Percentiles rank a stretch among this genome's conserved stretches.
Evolutionary conservation across 2,888 invertebrate species (phyloP).

Genomic region (Himalopsyche tibetana): DNA sequence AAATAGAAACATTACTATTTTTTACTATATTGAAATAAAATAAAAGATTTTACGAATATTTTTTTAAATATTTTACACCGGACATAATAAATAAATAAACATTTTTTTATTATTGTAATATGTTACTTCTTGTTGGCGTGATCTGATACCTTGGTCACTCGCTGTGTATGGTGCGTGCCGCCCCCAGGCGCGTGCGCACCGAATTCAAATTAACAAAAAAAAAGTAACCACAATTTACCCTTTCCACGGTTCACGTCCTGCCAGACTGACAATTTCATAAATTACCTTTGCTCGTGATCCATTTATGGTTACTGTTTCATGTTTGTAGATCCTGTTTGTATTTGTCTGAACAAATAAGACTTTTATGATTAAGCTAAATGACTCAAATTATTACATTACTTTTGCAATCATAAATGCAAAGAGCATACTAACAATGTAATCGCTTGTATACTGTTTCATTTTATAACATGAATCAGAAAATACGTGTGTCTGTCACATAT

Average conservation of each 20-base stretch:
- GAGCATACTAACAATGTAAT: not conserved
- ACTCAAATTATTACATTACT: too few relatives aligned
- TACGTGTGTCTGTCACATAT: too few relatives aligned
- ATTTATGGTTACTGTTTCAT: not conserved
- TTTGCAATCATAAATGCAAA: too few relatives aligned
- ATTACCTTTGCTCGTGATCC: slow-evolving; percentile 39
- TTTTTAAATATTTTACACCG: too few relatives aligned
- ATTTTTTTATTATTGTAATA: too few relatives aligned
- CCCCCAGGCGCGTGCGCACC: slow-evolving; percentile 43
- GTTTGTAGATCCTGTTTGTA: not conserved
- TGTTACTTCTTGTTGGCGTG: not conserved
- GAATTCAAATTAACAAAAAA: slow-evolving; percentile 52
- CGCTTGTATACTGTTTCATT: too few relatives aligned
- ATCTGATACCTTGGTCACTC: not conserved
- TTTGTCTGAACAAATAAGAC: not conserved
- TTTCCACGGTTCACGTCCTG: not conserved
- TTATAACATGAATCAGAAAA: too few relatives aligned
- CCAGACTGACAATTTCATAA: slow-evolving; percentile 51
- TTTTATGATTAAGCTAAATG: not conserved
- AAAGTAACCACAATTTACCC: slow-evolving; percentile 29
- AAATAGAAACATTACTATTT: too few relatives aligned
- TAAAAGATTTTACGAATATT: too few relatives aligned
- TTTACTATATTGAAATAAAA: too few relatives aligned
- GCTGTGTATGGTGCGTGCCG: slow-evolving; percentile 10
- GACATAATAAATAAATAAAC: too few relatives aligned